A percentile compares a stretch with the other conserved stretches of the same genome.
phyloP scores from a whole-genome alignment of 2,797 vertebrate genomes.

The Rhabdomys pumilio region DNA sequence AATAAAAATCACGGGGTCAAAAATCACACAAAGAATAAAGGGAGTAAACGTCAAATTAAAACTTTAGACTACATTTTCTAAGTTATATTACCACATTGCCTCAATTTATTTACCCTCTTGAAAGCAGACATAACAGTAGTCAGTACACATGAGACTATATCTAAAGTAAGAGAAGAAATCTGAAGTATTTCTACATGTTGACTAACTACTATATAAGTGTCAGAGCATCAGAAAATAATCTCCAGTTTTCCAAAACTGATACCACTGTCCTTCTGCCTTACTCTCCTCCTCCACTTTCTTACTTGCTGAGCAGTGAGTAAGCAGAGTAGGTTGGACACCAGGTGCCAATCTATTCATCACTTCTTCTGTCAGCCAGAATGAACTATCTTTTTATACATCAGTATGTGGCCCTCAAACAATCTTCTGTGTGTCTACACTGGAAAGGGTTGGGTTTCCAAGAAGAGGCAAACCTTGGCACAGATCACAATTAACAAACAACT shows the following conservation, averaged over 20 bases:
- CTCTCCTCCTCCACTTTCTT: background rate
- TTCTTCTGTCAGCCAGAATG: background rate
- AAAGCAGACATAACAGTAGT: background rate
- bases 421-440: background rate
- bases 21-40: background rate
- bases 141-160: background rate
- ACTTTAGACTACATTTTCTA: background rate
- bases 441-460: slow-evolving; percentile 4
- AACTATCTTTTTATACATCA: background rate
- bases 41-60: background rate
- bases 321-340: background rate
- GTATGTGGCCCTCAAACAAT: background rate
- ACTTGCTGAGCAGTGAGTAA: background rate
- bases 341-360: background rate
- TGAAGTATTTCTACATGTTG: background rate
- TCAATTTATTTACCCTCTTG: background rate
- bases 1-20: background rate
- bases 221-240: background rate
- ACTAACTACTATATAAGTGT: background rate
- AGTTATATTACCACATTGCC: background rate
- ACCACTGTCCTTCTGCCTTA: background rate
- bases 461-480: background rate
- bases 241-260: background rate
- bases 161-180: background rate
- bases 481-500: background rate